Conservation (phyloP, 2,888 invertebrate species). For the Erynnis tages region DNA sequence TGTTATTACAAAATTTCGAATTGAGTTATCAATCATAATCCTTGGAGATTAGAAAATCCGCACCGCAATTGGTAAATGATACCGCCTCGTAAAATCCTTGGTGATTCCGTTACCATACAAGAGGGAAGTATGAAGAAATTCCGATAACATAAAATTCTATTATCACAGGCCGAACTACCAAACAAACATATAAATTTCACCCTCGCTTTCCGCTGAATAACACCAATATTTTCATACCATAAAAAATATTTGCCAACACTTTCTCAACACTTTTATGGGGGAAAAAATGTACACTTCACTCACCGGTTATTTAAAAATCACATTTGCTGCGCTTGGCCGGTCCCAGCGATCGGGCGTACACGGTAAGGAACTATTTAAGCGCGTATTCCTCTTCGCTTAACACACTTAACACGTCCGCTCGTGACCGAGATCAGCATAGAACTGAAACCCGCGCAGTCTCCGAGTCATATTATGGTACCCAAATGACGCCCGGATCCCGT, state of each 20-base stretch:
- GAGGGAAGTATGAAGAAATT: constrained; percentile 10
- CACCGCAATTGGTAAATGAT: neutral
- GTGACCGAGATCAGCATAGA: constrained; percentile 47
- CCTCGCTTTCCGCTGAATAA: constrained; percentile 30
- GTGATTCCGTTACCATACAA: constrained; percentile 10
- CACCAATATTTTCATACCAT: constrained; percentile 30
- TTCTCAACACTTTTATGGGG: constrained; percentile 29
- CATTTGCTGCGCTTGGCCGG: constrained; percentile 47
- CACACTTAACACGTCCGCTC: constrained; percentile 45
- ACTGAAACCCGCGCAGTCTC: constrained; percentile 75
- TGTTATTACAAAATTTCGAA: neutral
- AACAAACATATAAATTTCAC: constrained; percentile 38
- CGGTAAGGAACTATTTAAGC: constrained; percentile 39
- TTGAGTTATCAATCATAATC: neutral
- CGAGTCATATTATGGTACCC: constrained; percentile 51
- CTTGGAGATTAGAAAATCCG: neutral
- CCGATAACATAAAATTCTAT: constrained; percentile 16
- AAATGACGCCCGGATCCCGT: constrained; percentile 40
- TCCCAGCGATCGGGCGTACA: constrained; percentile 34
- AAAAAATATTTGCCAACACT: constrained; percentile 25
- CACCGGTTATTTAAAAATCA: constrained; percentile 56
- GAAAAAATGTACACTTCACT: constrained; percentile 47
- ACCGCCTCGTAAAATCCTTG: neutral
- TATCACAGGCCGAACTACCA: constrained; percentile 28
- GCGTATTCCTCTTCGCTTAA: constrained; percentile 36